phyloP scores from a whole-genome alignment of 2,797 vertebrate genomes.

The Lithobates pipiens region DNA sequence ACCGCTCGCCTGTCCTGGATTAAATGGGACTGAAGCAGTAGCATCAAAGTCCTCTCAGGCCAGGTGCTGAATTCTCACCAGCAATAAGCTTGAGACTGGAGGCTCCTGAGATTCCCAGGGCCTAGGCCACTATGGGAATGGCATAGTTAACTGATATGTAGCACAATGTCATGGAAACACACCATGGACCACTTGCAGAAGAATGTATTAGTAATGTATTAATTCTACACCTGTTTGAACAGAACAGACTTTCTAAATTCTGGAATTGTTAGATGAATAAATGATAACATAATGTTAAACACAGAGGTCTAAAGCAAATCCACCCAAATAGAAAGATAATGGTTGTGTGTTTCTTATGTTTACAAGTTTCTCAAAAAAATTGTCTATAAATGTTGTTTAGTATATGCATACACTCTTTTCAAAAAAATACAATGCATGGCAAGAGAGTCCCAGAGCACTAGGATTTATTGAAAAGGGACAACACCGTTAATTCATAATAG shows the following conservation, averaged over 20 bases:
- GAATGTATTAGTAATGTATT: slow-evolving; percentile 7
- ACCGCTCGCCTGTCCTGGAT: slow-evolving; percentile 88
- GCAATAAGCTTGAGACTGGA: slow-evolving; percentile 39
- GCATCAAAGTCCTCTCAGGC: not conserved
- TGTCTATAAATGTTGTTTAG: no score
- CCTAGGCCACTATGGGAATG: slow-evolving; percentile 11
- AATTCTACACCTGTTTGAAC: not conserved
- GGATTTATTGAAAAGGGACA: no score
- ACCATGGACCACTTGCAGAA: not conserved
- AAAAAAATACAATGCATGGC: no score
- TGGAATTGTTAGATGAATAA: not conserved
- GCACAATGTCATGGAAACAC: slow-evolving; percentile 28
- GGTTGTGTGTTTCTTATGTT: no score
- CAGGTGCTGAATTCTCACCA: slow-evolving; percentile 56
- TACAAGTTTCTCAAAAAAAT: no score
- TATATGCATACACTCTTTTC: no score
- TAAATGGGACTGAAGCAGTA: slow-evolving; percentile 85
- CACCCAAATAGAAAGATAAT: no score
- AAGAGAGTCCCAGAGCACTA: no score
- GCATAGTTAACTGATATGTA: not conserved
- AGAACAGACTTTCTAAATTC: not conserved
- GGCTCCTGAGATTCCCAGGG: slow-evolving; percentile 47
- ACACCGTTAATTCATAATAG: no score
- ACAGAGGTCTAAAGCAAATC: no score
- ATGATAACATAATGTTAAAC: no score